These are phyloP conservation scores for Melieria crassipennis DNA, from an alignment of 2,888 invertebrate genomes.

Conservation along the genomic window DNA sequence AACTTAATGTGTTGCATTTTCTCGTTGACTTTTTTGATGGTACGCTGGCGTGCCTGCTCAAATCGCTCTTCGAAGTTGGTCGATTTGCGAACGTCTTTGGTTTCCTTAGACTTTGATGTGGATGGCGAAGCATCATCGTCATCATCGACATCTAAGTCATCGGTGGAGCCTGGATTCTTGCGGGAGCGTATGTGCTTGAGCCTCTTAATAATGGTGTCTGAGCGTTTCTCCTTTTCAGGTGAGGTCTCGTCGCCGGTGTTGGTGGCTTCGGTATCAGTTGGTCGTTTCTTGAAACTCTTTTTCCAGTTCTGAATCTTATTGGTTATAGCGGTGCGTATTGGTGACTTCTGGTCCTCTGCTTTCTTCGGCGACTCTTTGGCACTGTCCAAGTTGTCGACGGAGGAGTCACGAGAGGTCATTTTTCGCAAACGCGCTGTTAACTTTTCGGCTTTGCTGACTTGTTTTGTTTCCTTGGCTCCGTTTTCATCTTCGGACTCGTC, in stretches of 20 bases:
- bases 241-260: slow-evolving; percentile 42
- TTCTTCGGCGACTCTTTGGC: slow-evolving; percentile 31
- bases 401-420: slow-evolving; percentile 48
- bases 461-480: slow-evolving; percentile 21
- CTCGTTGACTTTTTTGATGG: slow-evolving; percentile 55
- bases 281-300: slow-evolving; percentile 52
- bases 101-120: slow-evolving; percentile 28
- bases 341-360: slow-evolving; percentile 35
- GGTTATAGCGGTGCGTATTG: slow-evolving; percentile 38
- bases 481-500: slow-evolving; percentile 40
- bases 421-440: slow-evolving; percentile 53
- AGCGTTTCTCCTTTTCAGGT: slow-evolving; percentile 44
- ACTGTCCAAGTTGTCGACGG: slow-evolving; percentile 43
- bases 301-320: slow-evolving; percentile 56
- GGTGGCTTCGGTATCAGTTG: slow-evolving; percentile 25
- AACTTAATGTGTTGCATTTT: slow-evolving; percentile 56
- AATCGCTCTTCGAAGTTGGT: slow-evolving; percentile 49
- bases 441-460: slow-evolving; percentile 42
- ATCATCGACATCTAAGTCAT: slow-evolving; percentile 42
- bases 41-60: slow-evolving; percentile 48
- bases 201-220: slow-evolving; percentile 46
- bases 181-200: slow-evolving; percentile 49
- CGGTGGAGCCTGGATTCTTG: slow-evolving; percentile 44
- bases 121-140: slow-evolving; percentile 38
- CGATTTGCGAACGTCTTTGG: slow-evolving; percentile 20